These are phyloP conservation scores for Chiloscyllium plagiosum DNA, from an alignment of 2,113 vertebrate species.

Conservation along the genomic window DNA sequence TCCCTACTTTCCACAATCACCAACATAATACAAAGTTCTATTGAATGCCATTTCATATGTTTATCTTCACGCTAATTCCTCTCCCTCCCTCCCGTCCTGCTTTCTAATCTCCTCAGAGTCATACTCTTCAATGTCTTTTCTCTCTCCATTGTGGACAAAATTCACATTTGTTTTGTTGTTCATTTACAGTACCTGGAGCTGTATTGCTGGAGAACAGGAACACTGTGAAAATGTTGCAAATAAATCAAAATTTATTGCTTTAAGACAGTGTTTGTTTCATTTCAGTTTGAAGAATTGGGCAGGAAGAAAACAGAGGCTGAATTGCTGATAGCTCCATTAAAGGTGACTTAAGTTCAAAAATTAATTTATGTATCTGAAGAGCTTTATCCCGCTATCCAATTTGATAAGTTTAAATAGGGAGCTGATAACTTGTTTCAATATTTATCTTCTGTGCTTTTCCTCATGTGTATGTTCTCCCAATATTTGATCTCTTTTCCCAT, in stretches of 20 bases:
- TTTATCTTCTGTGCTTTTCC: background rate
- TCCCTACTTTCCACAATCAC: background rate
- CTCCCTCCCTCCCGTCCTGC: background rate
- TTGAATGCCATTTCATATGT: background rate
- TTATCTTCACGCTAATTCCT: background rate
- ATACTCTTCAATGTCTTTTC: background rate
- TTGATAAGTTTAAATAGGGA: background rate
- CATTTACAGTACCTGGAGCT: too few species aligned
- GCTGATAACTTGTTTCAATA: background rate
- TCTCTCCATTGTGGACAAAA: background rate
- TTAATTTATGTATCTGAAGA: background rate
- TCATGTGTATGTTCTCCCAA: background rate
- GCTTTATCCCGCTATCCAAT: background rate
- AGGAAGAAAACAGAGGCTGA: slow-evolving; percentile 50
- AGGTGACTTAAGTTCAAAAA: slow-evolving; percentile 51
- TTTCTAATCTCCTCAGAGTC: background rate
- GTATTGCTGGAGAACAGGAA: background rate
- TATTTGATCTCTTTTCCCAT: background rate
- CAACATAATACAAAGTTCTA: background rate
- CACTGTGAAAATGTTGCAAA: background rate
- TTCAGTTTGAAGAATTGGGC: slow-evolving; percentile 60
- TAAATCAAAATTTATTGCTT: background rate
- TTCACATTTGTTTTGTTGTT: background rate
- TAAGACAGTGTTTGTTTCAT: background rate
- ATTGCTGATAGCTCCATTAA: slow-evolving; percentile 58